phyloP scores from a whole-genome alignment of 2,888 invertebrate species.

The Pollenia labialis region DNA sequence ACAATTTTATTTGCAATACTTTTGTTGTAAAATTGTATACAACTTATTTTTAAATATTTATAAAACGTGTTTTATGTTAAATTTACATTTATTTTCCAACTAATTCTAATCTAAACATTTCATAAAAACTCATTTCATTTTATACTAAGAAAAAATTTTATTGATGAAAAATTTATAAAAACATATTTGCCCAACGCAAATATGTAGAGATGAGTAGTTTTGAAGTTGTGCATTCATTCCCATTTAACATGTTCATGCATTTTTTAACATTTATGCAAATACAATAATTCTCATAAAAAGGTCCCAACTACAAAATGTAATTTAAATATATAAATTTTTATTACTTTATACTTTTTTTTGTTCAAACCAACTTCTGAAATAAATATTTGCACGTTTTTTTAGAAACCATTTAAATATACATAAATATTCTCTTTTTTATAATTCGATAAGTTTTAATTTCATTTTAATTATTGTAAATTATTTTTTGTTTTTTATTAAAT shows the following conservation, averaged over 20 bases:
- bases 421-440: slow-evolving; percentile 30
- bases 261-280: slow-evolving; percentile 46
- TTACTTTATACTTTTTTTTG: not conserved
- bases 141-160: slow-evolving; percentile 15
- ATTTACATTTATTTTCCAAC: slow-evolving; percentile 37
- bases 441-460: slow-evolving; percentile 32
- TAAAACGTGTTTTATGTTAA: slow-evolving; percentile 18
- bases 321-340: slow-evolving; percentile 10
- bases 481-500: slow-evolving; percentile 6
- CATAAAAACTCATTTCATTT: slow-evolving; percentile 61
- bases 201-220: slow-evolving; percentile 8
- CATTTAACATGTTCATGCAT: slow-evolving; percentile 32
- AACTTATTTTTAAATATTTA: slow-evolving; percentile 30
- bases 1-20: slow-evolving; percentile 25
- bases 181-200: slow-evolving; percentile 39
- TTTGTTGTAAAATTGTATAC: not conserved
- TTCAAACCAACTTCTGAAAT: slow-evolving; percentile 46
- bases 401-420: slow-evolving; percentile 14
- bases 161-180: slow-evolving; percentile 1
- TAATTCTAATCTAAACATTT: slow-evolving; percentile 49
- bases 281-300: slow-evolving; percentile 11
- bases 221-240: slow-evolving; percentile 38
- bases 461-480: slow-evolving; percentile 29
- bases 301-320: slow-evolving; percentile 5
- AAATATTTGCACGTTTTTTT: slow-evolving; percentile 69